Evolutionary conservation across 2,888 invertebrate genomes (phyloP), one percentile per base, ranked within the genome.

Genomic region (Parascotia fuliginaria): DNA sequence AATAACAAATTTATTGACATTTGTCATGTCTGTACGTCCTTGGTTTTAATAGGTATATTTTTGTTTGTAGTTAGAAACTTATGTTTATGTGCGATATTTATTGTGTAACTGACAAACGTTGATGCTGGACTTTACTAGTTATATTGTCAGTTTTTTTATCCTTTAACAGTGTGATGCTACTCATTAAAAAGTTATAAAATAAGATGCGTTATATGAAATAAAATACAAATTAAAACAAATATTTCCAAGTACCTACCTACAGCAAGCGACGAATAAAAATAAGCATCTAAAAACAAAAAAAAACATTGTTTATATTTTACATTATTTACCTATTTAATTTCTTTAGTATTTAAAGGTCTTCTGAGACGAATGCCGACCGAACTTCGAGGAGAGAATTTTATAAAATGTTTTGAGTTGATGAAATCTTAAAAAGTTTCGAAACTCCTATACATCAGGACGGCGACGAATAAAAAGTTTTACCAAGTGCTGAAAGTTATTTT

Each of bases 401-500:
- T 16, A 42, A 37, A 48, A 32, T 16, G 42, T 38, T 16, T 27
- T 28, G 36, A 33, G 37, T 39, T 28, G 29, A 24, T n/a, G 14
- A n/a, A n/a, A 28, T 43, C 34, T 39, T 34, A n/a, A 31, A 43
- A 49, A 43, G 43, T 49, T 11, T 1, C n/a, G 28, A 28, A 19
- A 29, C 28, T 16, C 33, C 33, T 31, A 40, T 50, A 50, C 22
- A 50, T 50, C 36, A 50, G 29, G 14, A 16, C 13, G 11, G 36
- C 39, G 22, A 34, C 39, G 22, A 50, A 44, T 50, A 40, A 49
- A 49, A 44, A 49, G 40, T 40, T 36, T 39, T 40, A 29, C 28
- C 48, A 33, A 49, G 38, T 42, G 42, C 14, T 42, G 14, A 12
- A 49, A 49, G 13, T 50, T 43, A 28, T 39, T 27, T 37, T 42